Percentiles rank a stretch among this genome's conserved stretches.
Evolutionary conservation across 2,797 vertebrate genomes (phyloP).

Genomic region (Hylomyscus alleni): DNA sequence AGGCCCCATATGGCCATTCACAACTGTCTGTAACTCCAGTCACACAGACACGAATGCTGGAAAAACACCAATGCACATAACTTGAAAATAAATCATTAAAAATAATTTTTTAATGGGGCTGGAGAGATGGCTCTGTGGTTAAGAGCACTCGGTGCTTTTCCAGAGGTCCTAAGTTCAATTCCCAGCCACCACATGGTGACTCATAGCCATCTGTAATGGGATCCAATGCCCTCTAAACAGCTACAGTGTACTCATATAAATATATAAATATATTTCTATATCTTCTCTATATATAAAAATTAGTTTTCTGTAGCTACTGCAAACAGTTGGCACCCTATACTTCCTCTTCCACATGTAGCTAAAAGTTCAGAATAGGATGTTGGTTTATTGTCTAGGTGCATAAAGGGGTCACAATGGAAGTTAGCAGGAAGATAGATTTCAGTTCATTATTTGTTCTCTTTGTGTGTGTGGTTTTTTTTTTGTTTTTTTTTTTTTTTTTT

Average conservation of each 20-base stretch:
- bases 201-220: not conserved
- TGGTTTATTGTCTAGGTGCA: not conserved
- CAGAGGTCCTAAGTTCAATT: not conserved
- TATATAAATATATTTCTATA: too few species aligned
- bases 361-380: not conserved
- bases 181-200: not conserved
- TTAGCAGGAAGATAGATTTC: not conserved
- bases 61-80: not conserved
- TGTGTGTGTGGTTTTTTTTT: not conserved
- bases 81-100: not conserved
- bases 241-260: not conserved
- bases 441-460: constrained; percentile 22
- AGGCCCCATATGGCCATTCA: not conserved
- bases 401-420: constrained; percentile 4
- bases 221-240: not conserved
- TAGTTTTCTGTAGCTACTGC: not conserved
- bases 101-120: not conserved
- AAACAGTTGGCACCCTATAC: not conserved
- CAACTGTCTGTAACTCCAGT: not conserved
- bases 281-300: too few species aligned
- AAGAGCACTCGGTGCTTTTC: not conserved
- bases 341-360: not conserved
- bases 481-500: not conserved
- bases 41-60: not conserved
- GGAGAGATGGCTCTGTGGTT: not conserved